Base-by-base conservation (phyloP, 2,888 invertebrate species). In the Hipparchia semele region DNA sequence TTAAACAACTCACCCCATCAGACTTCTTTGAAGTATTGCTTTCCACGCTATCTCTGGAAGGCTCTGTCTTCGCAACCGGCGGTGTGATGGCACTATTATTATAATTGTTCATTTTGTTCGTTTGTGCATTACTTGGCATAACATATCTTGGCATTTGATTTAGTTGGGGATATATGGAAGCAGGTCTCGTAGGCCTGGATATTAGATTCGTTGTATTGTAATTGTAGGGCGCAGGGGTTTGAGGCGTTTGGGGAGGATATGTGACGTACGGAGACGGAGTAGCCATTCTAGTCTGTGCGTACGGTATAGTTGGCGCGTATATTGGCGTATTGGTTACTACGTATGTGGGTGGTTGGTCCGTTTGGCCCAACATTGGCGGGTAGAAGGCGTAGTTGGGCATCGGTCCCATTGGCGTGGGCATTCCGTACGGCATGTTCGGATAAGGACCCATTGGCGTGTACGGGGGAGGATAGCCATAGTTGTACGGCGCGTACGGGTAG, bases 191-290 rank as follows among this genome's bases (percentile, higher is more conserved):
- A 0, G 91, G 88, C 54, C 92, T 80, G 0, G 92, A 80, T 77
- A 93, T 91, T 90, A 94, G 87, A 59, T 91, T 93, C 0, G 93
- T 93, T 1, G 91, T 91, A 59, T 78, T 89, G 73, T 90, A 93
- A 76, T 92, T 93, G 78, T 91, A 93, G 6, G 69, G 3, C 0
- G 71, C 60, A 9, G 71, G 71, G 9, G 75, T 12, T 45, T 77
- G 76, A 0, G 76, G 75, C 2, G 81, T 73, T 12, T 81, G 77
- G 0, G 87, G 83, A 0, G 87, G 87, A 72, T 91, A 90, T 0
- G 80, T 81, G 0, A 83, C 79, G 77, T 91, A 92, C 0, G 90
- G 87, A 0, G 87, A 70, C 0, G 92, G 91, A 0, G 90, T 77
- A 0, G 92, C 87, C 89, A 94, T 86, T 54, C 94, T 80, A 1